A percentile compares a stretch with the other conserved stretches of the same genome.
phyloP scores from a whole-genome alignment of 2,113 vertebrate species.

The Helogale parvula region DNA sequence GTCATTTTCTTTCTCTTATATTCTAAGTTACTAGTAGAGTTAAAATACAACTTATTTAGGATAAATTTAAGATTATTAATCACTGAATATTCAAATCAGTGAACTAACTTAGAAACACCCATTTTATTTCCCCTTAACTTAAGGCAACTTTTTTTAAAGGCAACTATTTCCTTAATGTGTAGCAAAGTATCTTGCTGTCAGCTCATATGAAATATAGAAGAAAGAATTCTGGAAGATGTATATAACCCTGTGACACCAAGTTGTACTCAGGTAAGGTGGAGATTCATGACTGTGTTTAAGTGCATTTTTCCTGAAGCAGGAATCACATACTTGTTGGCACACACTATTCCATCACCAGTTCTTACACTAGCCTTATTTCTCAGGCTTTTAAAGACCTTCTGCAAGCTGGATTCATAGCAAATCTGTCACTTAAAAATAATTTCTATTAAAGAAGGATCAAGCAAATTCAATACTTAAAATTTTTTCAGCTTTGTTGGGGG shows the following conservation, averaged over 20 bases:
- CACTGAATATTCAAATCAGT: background rate
- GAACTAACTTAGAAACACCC: background rate
- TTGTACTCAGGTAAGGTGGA: background rate
- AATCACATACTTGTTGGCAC: background rate
- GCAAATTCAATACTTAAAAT: background rate
- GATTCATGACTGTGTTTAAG: background rate
- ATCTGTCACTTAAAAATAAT: constrained; percentile 44
- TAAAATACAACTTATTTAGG: constrained; percentile 43
- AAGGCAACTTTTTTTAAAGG: background rate
- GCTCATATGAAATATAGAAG: background rate
- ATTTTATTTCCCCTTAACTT: background rate
- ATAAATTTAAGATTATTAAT: constrained; percentile 25
- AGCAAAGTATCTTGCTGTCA: background rate
- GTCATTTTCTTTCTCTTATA: constrained; percentile 37
- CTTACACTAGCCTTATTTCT: background rate
- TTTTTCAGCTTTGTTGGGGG: background rate
- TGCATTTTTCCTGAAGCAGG: background rate
- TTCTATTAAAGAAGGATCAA: background rate
- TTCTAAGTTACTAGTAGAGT: background rate
- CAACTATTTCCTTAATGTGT: background rate
- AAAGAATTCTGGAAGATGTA: background rate
- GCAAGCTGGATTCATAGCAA: background rate
- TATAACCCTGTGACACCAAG: background rate
- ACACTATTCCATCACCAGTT: background rate
- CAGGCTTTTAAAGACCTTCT: background rate